A percentile compares a stretch with the other conserved stretches of the same genome.
Conservation (phyloP, 2,797 vertebrate genomes). For the Pristis pectinata region DNA sequence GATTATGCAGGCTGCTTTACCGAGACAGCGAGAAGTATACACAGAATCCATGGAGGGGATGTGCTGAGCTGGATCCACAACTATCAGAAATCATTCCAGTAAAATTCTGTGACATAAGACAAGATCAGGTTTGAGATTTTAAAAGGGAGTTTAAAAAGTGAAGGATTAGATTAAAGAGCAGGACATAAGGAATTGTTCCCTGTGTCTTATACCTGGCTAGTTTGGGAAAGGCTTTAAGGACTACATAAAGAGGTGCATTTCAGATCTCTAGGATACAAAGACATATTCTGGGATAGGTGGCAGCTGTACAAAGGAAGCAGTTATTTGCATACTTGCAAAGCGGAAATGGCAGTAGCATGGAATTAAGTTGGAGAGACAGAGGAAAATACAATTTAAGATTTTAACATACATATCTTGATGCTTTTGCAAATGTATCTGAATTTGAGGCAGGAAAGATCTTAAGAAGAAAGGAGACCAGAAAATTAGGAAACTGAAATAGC, state of each 20-base stretch:
- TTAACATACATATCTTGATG: background rate
- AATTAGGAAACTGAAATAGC: background rate
- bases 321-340: background rate
- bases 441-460: background rate
- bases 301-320: background rate
- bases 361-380: background rate
- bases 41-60: too few species aligned
- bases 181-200: background rate
- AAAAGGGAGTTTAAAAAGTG: background rate
- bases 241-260: background rate
- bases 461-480: background rate
- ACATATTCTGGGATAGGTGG: background rate
- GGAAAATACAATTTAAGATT: background rate
- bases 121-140: background rate
- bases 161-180: background rate
- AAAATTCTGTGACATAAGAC: background rate
- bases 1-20: too few species aligned
- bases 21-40: too few species aligned
- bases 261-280: background rate
- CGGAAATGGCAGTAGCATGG: background rate
- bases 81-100: background rate
- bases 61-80: too few species aligned
- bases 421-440: background rate
- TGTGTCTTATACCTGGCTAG: background rate
- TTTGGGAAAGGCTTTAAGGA: background rate